Conservation (phyloP, 1,140 invertebrate genomes). For the Eriocheir sinensis region DNA sequence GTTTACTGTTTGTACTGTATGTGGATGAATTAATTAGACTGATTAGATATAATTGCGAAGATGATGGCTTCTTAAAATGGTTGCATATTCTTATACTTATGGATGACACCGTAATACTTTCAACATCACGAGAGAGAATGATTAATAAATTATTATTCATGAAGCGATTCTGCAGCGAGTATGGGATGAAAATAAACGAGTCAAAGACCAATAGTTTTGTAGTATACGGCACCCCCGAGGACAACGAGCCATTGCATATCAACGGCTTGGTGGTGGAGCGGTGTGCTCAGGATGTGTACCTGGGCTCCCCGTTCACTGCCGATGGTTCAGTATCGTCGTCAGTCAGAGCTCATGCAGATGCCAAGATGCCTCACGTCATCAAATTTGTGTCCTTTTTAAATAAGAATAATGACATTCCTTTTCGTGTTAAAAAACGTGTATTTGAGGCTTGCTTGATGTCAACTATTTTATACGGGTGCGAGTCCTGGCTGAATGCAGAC, state of each 20-base stretch:
- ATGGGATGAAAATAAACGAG: neutral
- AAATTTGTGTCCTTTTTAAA: conserved; percentile 13
- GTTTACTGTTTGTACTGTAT: neutral
- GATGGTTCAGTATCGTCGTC: neutral
- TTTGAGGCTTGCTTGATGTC: no score
- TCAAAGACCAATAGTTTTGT: neutral
- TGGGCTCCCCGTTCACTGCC: no score
- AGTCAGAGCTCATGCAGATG: neutral
- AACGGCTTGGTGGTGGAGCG: neutral
- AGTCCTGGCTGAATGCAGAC: no score
- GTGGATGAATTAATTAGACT: neutral
- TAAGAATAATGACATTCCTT: no score
- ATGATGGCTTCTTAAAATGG: conserved; percentile 20
- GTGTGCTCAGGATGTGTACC: neutral
- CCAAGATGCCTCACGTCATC: neutral
- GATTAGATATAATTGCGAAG: neutral
- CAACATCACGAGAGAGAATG: neutral
- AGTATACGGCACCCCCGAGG: neutral
- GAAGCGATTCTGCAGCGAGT: neutral
- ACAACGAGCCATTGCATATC: neutral
- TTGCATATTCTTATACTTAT: neutral
- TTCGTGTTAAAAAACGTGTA: neutral
- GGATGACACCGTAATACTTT: no score
- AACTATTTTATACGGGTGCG: no score
- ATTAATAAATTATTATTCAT: neutral